These are phyloP conservation scores for Pyxicephalus adspersus DNA, from an alignment of 2,113 vertebrate genomes.

Conservation along the genomic window DNA sequence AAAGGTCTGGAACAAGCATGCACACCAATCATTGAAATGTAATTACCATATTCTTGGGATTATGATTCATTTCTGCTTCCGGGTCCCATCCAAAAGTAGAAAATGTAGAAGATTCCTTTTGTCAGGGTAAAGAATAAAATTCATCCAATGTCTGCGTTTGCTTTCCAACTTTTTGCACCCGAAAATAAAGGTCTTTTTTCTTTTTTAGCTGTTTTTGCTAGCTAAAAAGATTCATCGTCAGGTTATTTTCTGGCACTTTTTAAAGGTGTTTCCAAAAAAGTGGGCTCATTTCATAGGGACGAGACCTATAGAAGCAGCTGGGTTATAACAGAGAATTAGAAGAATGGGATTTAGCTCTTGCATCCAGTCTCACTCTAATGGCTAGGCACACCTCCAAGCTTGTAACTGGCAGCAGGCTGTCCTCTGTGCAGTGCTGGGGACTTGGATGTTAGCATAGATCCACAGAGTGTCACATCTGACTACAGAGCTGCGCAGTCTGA, in stretches of 20 bases:
- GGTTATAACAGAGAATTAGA: conserved; percentile 9
- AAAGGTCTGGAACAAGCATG: neutral
- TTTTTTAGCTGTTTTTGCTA: neutral
- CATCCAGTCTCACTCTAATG: conserved; percentile 28
- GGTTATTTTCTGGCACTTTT: neutral
- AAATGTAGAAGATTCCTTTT: neutral
- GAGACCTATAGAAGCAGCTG: conserved; percentile 18
- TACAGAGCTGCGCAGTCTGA: neutral
- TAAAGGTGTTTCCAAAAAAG: conserved; percentile 1
- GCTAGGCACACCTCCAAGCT: conserved; percentile 47
- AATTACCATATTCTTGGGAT: conserved; percentile 29
- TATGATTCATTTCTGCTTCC: neutral
- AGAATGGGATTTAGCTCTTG: conserved; percentile 16
- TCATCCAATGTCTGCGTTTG: neutral
- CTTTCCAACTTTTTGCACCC: conserved; percentile 27
- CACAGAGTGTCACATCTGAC: neutral
- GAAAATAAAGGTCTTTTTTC: neutral
- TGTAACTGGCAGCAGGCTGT: conserved; percentile 34
- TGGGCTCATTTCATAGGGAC: neutral
- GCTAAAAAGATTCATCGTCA: neutral
- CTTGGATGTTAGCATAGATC: neutral
- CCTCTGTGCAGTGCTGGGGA: neutral
- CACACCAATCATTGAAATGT: neutral
- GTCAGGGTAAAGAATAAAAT: neutral
- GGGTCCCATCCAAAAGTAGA: conserved; percentile 31